phyloP scores from a whole-genome alignment of 1,140 invertebrate genomes.

The Platyura marginata region DNA sequence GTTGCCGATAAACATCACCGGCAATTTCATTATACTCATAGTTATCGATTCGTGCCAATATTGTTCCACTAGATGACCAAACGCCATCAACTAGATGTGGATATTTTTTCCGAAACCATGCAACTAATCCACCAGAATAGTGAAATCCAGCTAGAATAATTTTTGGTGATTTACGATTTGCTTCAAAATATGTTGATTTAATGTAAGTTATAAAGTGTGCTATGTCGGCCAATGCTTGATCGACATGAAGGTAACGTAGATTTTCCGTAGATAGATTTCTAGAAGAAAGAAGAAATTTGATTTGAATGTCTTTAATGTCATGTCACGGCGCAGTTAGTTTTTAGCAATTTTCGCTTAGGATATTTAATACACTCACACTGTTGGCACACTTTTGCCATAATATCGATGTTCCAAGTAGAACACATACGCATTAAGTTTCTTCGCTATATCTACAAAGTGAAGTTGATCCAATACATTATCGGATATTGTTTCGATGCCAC shows the following conservation, averaged over 20 bases:
- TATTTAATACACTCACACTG: conserved; percentile 29
- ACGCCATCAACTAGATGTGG: conserved; percentile 46
- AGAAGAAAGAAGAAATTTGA: background rate
- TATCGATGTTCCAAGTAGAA: conserved; percentile 51
- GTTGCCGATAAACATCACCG: too few relatives aligned
- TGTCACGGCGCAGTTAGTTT: too few relatives aligned
- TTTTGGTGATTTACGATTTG: too few relatives aligned
- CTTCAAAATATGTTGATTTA: too few relatives aligned
- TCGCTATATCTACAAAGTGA: conserved; percentile 29
- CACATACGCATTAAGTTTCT: conserved; percentile 32
- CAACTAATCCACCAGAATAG: conserved; percentile 59
- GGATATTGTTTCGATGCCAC: conserved; percentile 34
- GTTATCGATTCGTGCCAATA: too few relatives aligned
- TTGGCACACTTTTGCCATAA: conserved; percentile 55
- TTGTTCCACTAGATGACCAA: too few relatives aligned
- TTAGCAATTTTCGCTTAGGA: background rate
- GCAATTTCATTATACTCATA: too few relatives aligned
- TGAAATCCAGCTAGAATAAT: conserved; percentile 44
- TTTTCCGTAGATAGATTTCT: conserved; percentile 34
- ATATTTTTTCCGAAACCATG: conserved; percentile 59
- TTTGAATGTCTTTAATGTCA: too few relatives aligned
- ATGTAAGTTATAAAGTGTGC: conserved; percentile 53
- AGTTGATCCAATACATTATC: conserved; percentile 24
- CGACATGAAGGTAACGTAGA: conserved; percentile 45
- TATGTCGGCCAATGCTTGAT: conserved; percentile 61